Base-by-base conservation (phyloP, 2,113 vertebrate species). In the Percina caprodes region DNA sequence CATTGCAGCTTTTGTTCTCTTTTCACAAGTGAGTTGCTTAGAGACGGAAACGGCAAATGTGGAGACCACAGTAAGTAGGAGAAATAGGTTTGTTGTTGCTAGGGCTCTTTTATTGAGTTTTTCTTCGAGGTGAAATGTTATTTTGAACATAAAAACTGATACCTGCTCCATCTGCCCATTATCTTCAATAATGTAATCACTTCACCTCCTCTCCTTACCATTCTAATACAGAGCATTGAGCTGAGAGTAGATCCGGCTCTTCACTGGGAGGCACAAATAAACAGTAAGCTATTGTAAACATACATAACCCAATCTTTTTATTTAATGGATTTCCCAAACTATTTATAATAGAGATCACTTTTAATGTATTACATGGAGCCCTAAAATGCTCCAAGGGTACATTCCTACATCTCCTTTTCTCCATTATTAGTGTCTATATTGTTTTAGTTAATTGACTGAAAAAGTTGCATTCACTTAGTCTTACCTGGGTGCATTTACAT, bases 11-110 rank as follows among this genome's bases (percentile, higher is more conserved):
- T 23, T 45, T 52, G 26, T 16, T 77, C 62, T 73, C n/a, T 52
- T 49, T 67, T 49, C 51, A 65, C 19, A 46, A 79, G 18, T 35
- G 33, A 62, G 33, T 8, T 61, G 61, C 30, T 73, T 8, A 39
- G 61, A 52, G 21, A 62, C 62, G 9, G 54, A 51, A 51, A 60
- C 30, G 45, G 42, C n/a, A 68, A 68, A 45, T 23, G 30, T 19
- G 18, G 21, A 52, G n/a, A 24, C 16, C 11, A 58, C 18, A 54
- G 33, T 8, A 42, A 30, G 19, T 18, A n/a, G 24, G 10, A 66
- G 48, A 58, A 24, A 67, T 5, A 51, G 49, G 11, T 33, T 30
- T 45, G 48, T 55, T 10, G 30, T 74, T 68, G 55, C 52, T 59
- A 19, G 24, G 23, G 56, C 30, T 65, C 62, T 65, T 62, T n/a